Evolutionary conservation across 2,797 vertebrate genomes (phyloP).

Genomic region (Pseudomugil tenellus): DNA sequence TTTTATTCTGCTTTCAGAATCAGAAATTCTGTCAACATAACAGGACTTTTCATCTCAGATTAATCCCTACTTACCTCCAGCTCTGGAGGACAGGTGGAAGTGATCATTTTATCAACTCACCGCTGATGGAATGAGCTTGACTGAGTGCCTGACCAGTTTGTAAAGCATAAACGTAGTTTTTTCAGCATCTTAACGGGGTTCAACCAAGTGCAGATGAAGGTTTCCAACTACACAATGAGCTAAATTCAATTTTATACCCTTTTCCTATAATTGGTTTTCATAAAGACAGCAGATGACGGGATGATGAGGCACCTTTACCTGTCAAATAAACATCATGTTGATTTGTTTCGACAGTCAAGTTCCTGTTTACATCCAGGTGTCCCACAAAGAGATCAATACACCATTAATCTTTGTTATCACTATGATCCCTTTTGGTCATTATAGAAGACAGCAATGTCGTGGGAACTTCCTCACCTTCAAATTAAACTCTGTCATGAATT

Average conservation of each 20-base stretch:
- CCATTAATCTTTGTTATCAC: constrained; percentile 44
- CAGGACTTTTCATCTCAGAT: not conserved
- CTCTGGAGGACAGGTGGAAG: not conserved
- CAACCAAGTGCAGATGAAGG: not conserved
- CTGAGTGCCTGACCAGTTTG: too few relatives aligned
- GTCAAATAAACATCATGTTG: not conserved
- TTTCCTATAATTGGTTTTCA: not conserved
- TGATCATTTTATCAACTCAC: not conserved
- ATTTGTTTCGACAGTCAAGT: constrained; percentile 3
- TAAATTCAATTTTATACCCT: not conserved
- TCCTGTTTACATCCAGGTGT: constrained; percentile 3
- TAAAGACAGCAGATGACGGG: not conserved
- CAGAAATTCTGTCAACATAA: not conserved
- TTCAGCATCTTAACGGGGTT: not conserved
- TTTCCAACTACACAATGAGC: not conserved
- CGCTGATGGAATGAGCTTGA: not conserved
- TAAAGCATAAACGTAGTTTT: not conserved
- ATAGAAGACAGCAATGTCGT: not conserved
- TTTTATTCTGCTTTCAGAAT: not conserved
- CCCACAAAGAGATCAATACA: constrained; percentile 31
- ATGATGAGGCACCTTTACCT: not conserved
- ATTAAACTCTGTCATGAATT: constrained; percentile 45
- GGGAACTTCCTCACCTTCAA: constrained; percentile 32
- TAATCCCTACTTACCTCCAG: not conserved
- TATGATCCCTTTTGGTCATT: constrained; percentile 22